Base-by-base conservation (phyloP, 2,888 invertebrate genomes). In the Tenthredo mesomela region DNA sequence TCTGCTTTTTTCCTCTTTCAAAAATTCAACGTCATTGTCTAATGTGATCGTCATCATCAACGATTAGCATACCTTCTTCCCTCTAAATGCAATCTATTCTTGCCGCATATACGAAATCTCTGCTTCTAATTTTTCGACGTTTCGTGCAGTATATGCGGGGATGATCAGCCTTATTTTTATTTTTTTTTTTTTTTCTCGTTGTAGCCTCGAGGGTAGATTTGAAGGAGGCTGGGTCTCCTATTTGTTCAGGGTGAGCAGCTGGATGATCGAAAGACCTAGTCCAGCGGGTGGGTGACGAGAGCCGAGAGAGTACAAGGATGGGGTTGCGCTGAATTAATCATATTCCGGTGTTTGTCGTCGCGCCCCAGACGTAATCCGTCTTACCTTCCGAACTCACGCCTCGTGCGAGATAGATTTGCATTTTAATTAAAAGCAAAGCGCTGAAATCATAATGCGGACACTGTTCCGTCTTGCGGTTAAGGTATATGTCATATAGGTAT, bases 381-480 rank as follows among this genome's bases (percentile, higher is more conserved):
- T 93, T 93, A 93, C 93, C 92, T 93, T 91, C 90, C 91, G 90
- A 91, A 92, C 91, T 87, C 88, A 89, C 89, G 89, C 85, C 88
- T 86, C 82, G 67, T 50, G 85, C 87, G 86, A 90, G 91, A 92
- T 92, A 94, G 95, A 95, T 95, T 95, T 95, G 95, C 95, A 94
- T 94, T 94, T 94, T 94, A 94, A 94, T 94, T 94, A 94, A 94
- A 94, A 94, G 94, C 94, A 94, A 93, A 95, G 94, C 94, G 94
- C 94, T 94, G 95, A 94, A 95, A 95, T 95, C 95, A 95, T 95
- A 95, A 95, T 95, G 94, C 94, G 80, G 80, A 80, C 58, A 80
- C 58, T 61, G 80, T 61, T 80, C 37, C 61, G 33, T 61, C 58
- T 80, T 80, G 61, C 58, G 21, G 33, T 21, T 47, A 29, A 29